phyloP scores from a whole-genome alignment of 2,113 vertebrate species.

The Cryptomyrus ogoouensis region DNA sequence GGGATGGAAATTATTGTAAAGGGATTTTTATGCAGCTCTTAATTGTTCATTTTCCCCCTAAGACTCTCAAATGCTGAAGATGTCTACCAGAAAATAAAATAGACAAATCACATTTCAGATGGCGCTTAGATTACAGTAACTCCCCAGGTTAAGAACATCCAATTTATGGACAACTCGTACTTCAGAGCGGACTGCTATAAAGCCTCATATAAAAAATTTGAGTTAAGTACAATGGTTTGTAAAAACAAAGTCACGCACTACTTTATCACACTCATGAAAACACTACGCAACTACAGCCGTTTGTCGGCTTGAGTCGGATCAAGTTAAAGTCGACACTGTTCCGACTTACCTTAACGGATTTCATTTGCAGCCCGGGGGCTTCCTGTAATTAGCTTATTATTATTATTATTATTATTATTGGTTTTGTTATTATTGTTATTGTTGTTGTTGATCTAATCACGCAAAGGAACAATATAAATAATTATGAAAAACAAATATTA shows the following conservation, averaged over 20 bases:
- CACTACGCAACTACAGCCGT: background rate
- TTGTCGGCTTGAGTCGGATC: background rate
- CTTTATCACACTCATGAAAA: background rate
- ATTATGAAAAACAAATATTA: background rate
- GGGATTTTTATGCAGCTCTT: constrained; percentile 35
- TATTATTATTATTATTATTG: background rate
- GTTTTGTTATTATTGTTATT: background rate
- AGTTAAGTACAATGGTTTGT: background rate
- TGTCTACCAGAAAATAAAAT: constrained; percentile 48
- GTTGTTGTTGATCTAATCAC: background rate
- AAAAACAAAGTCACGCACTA: background rate
- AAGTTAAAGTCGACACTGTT: background rate
- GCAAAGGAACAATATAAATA: background rate
- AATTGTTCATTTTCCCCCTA: constrained; percentile 48
- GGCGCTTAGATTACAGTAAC: constrained; percentile 37
- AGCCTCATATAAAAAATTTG: background rate
- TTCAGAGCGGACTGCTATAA: background rate
- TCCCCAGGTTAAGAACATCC: background rate
- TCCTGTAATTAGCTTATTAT: constrained; percentile 39
- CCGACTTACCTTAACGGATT: background rate
- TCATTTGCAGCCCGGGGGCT: background rate
- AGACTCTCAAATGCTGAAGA: constrained; percentile 34
- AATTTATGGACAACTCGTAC: background rate
- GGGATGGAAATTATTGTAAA: constrained; percentile 34
- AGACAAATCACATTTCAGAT: constrained; percentile 41